A percentile compares a stretch with the other conserved stretches of the same genome.
Evolutionary conservation across 2,113 vertebrate species (phyloP).

Genomic region (Aythya baeri): DNA sequence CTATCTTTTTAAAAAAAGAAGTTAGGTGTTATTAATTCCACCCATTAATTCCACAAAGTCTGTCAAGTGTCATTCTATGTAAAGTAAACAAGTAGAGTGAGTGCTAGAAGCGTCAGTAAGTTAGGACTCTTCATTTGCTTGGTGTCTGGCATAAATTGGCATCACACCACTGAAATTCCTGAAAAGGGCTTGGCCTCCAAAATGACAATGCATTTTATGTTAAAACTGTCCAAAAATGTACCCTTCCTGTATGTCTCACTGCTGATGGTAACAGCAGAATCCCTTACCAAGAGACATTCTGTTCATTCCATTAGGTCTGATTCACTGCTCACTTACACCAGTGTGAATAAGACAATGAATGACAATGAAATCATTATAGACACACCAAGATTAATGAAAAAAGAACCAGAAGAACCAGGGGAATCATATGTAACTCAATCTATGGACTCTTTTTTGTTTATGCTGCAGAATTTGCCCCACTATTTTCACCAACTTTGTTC

Average conservation of each 20-base stretch:
- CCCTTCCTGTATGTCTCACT: not conserved
- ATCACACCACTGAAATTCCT: not conserved
- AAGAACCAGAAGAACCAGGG: not conserved
- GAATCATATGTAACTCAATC: not conserved
- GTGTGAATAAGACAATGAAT: not conserved
- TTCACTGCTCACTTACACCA: not conserved
- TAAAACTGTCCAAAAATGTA: not conserved
- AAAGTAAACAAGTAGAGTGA: not conserved
- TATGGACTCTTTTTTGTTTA: not conserved
- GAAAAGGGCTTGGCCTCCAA: not conserved
- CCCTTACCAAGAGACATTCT: not conserved
- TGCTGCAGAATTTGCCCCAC: not conserved
- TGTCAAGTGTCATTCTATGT: not conserved
- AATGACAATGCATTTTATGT: not conserved
- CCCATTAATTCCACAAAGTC: not conserved
- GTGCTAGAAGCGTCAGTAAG: not conserved
- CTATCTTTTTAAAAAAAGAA: not conserved
- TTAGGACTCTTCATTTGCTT: constrained; percentile 21
- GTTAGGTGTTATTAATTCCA: not conserved
- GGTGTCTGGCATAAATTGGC: not conserved
- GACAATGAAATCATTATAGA: not conserved
- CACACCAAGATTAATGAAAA: not conserved
- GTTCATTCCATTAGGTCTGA: not conserved
- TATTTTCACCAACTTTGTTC: not conserved
- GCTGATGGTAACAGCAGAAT: not conserved